These are phyloP conservation scores for Eupithecia subumbrata DNA, from an alignment of 2,888 invertebrate species.

Conservation along the genomic window DNA sequence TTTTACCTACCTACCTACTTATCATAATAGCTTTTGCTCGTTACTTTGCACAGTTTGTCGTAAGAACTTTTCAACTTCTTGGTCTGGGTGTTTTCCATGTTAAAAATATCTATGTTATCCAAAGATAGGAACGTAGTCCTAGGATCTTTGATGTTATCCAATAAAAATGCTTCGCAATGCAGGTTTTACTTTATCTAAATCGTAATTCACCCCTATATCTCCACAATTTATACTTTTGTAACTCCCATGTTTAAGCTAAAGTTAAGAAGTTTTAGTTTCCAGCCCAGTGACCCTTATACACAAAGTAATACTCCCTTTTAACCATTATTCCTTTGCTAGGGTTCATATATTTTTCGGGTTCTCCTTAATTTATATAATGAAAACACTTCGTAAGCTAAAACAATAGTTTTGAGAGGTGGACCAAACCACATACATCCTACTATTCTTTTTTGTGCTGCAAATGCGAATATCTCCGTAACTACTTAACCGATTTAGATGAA, in stretches of 20 bases:
- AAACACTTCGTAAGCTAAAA: not conserved
- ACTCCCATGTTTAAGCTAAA: constrained; percentile 31
- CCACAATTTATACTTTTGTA: constrained; percentile 30
- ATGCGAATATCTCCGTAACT: too few species aligned
- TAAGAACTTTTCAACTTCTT: not conserved
- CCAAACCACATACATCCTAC: not conserved
- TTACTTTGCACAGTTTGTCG: not conserved
- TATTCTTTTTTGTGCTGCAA: too few species aligned
- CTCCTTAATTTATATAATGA: constrained; percentile 5
- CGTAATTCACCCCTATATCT: not conserved
- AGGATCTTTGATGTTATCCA: too few species aligned
- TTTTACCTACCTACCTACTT: not conserved
- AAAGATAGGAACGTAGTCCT: too few species aligned
- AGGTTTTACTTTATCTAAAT: not conserved
- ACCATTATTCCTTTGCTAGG: constrained; percentile 27
- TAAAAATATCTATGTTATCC: too few species aligned
- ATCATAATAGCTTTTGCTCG: not conserved
- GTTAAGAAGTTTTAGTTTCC: constrained; percentile 34
- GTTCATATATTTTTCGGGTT: constrained; percentile 27
- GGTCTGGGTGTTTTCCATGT: not conserved
- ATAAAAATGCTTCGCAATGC: not conserved
- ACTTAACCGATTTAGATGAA: too few species aligned
- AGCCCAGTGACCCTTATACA: constrained; percentile 29
- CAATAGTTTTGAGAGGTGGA: not conserved
- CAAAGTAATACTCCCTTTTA: constrained; percentile 30